Percentiles rank a stretch among this genome's conserved stretches.
phyloP scores from a whole-genome alignment of 2,113 vertebrate species.

The Tor tambroides region DNA sequence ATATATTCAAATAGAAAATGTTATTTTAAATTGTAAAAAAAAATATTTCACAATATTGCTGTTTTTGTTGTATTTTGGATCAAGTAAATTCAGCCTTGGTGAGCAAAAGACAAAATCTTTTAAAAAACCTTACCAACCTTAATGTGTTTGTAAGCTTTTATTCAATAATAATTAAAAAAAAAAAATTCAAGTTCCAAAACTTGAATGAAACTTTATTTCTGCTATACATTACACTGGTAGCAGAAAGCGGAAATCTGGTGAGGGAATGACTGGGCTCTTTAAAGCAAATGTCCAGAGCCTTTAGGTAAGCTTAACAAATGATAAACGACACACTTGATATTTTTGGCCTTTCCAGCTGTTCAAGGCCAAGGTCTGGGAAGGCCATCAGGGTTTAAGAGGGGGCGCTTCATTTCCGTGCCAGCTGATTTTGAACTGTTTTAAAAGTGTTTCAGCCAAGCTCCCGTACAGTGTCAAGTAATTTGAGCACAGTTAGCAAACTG shows the following conservation, averaged over 20 bases:
- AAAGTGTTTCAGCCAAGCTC: background rate
- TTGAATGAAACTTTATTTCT: background rate
- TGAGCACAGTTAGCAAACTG: background rate
- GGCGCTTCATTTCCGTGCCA: background rate
- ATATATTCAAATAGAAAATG: background rate
- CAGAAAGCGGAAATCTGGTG: conserved; percentile 16
- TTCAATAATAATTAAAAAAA: too few species aligned
- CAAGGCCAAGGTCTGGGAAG: conserved; percentile 31
- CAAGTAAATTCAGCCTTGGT: background rate
- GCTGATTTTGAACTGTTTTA: conserved; percentile 21
- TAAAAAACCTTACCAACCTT: too few species aligned
- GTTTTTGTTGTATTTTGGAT: background rate
- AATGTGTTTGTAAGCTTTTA: too few species aligned
- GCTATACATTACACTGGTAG: background rate
- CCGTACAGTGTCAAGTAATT: background rate
- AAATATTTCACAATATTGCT: background rate
- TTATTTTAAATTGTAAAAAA: too few species aligned
- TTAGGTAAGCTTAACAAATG: conserved; percentile 18
- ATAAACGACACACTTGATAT: conserved; percentile 13
- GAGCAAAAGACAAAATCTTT: too few species aligned
- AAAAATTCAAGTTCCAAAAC: too few species aligned
- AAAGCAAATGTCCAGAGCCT: background rate
- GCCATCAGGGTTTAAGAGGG: background rate
- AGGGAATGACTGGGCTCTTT: background rate
- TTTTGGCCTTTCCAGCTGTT: conserved; percentile 29